phyloP scores from a whole-genome alignment of 2,113 vertebrate species.

The Entomyzon cyanotis region DNA sequence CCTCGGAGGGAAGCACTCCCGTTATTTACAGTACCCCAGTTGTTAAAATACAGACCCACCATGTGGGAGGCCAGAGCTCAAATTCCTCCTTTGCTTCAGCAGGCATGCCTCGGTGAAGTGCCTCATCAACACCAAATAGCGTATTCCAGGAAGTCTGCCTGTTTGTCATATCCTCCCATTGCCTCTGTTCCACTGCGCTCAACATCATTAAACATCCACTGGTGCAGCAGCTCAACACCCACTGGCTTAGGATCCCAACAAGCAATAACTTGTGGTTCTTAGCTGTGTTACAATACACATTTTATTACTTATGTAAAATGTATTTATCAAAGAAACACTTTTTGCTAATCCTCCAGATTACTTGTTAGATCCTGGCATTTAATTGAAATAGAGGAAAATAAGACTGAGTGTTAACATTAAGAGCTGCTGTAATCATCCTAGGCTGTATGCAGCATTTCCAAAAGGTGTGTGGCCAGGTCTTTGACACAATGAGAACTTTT shows the following conservation, averaged over 20 bases:
- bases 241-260: background rate
- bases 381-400: background rate
- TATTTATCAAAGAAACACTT: background rate
- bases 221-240: background rate
- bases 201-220: background rate
- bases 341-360: background rate
- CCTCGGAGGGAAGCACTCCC: background rate
- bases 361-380: background rate
- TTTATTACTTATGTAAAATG: background rate
- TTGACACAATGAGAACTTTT: background rate
- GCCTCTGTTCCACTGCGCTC: background rate
- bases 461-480: background rate
- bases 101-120: background rate
- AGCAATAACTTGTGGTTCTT: background rate
- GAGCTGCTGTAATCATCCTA: background rate
- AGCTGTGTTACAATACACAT: background rate
- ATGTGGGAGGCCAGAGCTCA: slow-evolving; percentile 32
- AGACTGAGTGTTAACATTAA: fast-evolving
- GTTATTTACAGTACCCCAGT: background rate
- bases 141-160: background rate
- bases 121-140: background rate
- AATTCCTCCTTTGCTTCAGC: slow-evolving; percentile 13
- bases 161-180: background rate
- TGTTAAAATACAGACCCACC: slow-evolving; percentile 46
- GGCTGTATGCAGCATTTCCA: background rate